Evolutionary conservation across 2,113 vertebrate genomes (phyloP).

Genomic region (Speoplatyrhinus poulsoni): DNA sequence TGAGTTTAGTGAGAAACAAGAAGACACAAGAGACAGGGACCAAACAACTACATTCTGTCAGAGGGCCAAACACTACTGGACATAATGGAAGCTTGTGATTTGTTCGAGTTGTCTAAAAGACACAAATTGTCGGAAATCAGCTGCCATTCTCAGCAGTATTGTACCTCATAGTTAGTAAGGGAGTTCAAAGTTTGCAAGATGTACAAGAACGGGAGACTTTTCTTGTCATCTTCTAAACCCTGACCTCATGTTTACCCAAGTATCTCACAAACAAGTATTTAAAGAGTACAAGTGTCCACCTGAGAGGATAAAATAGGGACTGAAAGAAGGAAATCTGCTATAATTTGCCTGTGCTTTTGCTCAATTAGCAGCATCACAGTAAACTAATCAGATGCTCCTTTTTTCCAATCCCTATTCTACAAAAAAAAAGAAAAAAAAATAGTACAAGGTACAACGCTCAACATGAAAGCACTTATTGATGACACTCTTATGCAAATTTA

Average conservation of each 20-base stretch:
- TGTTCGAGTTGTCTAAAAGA: slow-evolving; percentile 50
- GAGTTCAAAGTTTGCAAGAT: slow-evolving; percentile 95
- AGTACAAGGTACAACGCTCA: slow-evolving; percentile 80
- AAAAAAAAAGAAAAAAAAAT: slow-evolving; percentile 73
- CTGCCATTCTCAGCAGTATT: slow-evolving; percentile 97
- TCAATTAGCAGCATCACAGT: slow-evolving; percentile 82
- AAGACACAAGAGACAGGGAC: slow-evolving; percentile 46
- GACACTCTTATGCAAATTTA: slow-evolving; percentile 87
- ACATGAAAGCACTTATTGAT: slow-evolving; percentile 88
- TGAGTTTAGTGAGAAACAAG: slow-evolving; percentile 77
- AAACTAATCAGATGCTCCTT: slow-evolving; percentile 90
- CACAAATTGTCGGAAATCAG: slow-evolving; percentile 73
- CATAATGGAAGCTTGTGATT: slow-evolving; percentile 90
- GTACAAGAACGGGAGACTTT: slow-evolving; percentile 82
- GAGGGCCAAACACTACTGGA: slow-evolving; percentile 94
- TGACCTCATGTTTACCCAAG: slow-evolving; percentile 76
- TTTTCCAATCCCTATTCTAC: slow-evolving; percentile 90
- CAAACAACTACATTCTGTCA: slow-evolving; percentile 69
- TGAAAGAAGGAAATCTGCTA: slow-evolving; percentile 91
- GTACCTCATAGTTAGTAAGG: slow-evolving; percentile 90
- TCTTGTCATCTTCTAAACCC: slow-evolving; percentile 92
- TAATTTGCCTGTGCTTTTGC: slow-evolving; percentile 86
- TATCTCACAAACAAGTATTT: slow-evolving; percentile 76
- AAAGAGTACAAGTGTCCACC: slow-evolving; percentile 73
- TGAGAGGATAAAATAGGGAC: slow-evolving; percentile 87